These are phyloP conservation scores for Zaprionus gabonicus DNA, from an alignment of 1,140 invertebrate genomes.

Conservation along the genomic window DNA sequence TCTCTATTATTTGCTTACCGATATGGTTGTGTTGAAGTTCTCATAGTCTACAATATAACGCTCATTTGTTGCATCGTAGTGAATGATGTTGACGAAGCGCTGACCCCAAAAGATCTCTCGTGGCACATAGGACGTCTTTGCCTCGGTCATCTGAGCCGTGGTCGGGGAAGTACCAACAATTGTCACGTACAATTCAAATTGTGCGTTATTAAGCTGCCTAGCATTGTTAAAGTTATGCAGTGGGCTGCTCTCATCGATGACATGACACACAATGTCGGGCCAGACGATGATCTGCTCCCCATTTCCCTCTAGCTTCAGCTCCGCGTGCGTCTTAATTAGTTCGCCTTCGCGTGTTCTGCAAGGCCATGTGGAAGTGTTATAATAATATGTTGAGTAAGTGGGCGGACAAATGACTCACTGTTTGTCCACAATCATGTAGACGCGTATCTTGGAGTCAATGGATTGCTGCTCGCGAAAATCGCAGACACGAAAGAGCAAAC, in stretches of 20 bases:
- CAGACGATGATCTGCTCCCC: conserved; percentile 86
- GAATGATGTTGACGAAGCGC: conserved; percentile 89
- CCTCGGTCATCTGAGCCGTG: conserved; percentile 90
- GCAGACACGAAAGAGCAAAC: conserved; percentile 87
- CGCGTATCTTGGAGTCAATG: conserved; percentile 86
- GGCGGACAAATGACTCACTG: conserved; percentile 54
- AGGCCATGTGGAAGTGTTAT: conserved; percentile 5
- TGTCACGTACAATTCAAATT: conserved; percentile 94
- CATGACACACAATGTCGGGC: conserved; percentile 88
- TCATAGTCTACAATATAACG: conserved; percentile 97
- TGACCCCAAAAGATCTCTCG: conserved; percentile 95
- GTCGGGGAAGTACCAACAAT: conserved; percentile 92
- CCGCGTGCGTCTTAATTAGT: conserved; percentile 68
- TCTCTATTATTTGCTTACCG: conserved; percentile 42
- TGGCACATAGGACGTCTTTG: conserved; percentile 92
- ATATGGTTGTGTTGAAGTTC: conserved; percentile 93
- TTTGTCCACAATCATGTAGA: conserved; percentile 86
- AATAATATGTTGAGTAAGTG: conserved; percentile 9
- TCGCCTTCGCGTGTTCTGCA: conserved; percentile 78
- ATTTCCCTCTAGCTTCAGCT: conserved; percentile 78
- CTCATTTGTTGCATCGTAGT: conserved; percentile 94
- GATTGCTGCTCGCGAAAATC: conserved; percentile 86
- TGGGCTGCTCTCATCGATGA: conserved; percentile 87
- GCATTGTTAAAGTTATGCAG: conserved; percentile 85
- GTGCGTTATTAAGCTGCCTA: conserved; percentile 86